Percentiles rank a stretch among this genome's conserved stretches.
Evolutionary conservation across 2,888 invertebrate species (phyloP).

Genomic region (Tuberolachnus salignus): DNA sequence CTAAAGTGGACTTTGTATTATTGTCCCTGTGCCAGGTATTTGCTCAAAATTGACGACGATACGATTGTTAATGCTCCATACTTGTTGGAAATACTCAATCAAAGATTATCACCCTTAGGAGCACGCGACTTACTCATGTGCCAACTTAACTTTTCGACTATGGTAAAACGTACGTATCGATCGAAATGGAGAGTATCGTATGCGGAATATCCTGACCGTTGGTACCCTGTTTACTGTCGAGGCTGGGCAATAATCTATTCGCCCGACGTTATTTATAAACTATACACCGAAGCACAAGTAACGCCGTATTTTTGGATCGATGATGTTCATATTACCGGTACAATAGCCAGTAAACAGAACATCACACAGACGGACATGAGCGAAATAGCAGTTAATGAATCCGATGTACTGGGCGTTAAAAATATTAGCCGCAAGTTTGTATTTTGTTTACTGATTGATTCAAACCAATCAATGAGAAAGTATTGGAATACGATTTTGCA

Average conservation of each 20-base stretch:
- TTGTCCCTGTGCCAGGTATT: constrained; percentile 70
- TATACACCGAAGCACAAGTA: constrained; percentile 69
- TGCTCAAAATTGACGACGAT: constrained; percentile 65
- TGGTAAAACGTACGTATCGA: constrained; percentile 62
- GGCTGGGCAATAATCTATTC: constrained; percentile 76
- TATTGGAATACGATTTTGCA: constrained; percentile 29
- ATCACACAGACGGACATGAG: constrained; percentile 44
- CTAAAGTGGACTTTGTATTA: constrained; percentile 77
- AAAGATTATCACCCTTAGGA: constrained; percentile 69
- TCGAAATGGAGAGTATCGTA: constrained; percentile 80
- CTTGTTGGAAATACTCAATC: constrained; percentile 64
- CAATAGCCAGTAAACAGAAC: constrained; percentile 42
- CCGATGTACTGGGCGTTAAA: constrained; percentile 16
- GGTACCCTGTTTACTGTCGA: constrained; percentile 78
- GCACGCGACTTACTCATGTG: constrained; percentile 63
- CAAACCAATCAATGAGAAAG: constrained; percentile 32
- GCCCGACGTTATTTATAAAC: constrained; percentile 67
- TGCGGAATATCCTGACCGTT: constrained; percentile 69
- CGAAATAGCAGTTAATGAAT: constrained; percentile 28
- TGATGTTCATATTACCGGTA: constrained; percentile 79
- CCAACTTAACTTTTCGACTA: constrained; percentile 63
- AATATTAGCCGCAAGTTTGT: constrained; percentile 35
- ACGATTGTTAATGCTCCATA: constrained; percentile 64
- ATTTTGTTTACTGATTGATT: constrained; percentile 33
- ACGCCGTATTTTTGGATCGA: constrained; percentile 82